Conservation (phyloP, 2,888 invertebrate genomes). For the Phyllotreta striolata region DNA sequence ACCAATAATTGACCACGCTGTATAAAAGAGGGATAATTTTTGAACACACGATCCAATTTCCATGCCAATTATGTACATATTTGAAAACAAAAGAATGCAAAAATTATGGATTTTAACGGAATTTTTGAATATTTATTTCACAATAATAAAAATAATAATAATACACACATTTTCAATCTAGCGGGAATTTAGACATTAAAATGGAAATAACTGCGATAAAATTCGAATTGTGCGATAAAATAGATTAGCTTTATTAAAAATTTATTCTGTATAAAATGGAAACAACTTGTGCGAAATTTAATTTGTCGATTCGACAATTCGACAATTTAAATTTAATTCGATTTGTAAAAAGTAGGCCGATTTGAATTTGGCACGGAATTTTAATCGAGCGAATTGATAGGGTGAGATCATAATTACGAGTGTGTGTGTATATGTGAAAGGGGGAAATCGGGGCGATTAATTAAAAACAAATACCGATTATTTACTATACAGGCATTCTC, state of each 20-base stretch:
- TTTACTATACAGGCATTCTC: constrained; percentile 50
- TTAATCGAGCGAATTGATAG: constrained; percentile 22
- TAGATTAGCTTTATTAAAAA: neutral
- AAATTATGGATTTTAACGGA: no score
- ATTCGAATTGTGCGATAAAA: neutral
- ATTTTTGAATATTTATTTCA: no score
- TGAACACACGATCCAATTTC: constrained; percentile 34
- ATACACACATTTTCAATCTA: no score
- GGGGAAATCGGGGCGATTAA: no score
- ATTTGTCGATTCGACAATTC: neutral
- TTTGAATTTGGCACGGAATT: constrained; percentile 36
- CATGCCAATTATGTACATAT: no score
- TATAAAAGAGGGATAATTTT: constrained; percentile 26
- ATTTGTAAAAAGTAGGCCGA: no score
- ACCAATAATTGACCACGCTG: neutral
- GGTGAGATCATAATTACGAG: constrained; percentile 8
- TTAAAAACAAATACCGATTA: constrained; percentile 44
- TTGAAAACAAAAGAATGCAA: no score
- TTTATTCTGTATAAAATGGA: neutral
- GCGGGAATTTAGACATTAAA: no score
- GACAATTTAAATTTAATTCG: no score
- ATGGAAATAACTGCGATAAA: neutral
- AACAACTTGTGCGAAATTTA: constrained; percentile 1
- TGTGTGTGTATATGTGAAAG: no score
- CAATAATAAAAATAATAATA: no score